Conservation (phyloP, 2,113 vertebrate genomes). For the Rhinolophus ferrumequinum region DNA sequence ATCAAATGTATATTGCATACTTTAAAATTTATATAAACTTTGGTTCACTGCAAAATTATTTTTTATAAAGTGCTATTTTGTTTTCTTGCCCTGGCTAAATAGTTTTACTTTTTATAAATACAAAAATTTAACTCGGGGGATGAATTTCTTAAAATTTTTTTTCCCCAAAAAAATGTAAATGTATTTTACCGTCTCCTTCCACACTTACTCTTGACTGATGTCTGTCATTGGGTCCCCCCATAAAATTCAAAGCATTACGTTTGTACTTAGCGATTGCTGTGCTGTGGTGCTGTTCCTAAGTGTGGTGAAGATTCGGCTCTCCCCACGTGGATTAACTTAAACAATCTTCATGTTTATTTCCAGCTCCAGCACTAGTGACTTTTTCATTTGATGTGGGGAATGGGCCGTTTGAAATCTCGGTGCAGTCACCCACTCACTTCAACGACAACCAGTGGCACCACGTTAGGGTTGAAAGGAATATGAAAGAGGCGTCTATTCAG, state of each 20-base stretch:
- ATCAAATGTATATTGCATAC: background rate
- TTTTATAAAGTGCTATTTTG: background rate
- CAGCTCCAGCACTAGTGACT: slow-evolving; percentile 92
- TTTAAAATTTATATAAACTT: slow-evolving; percentile 33
- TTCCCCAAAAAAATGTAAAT: background rate
- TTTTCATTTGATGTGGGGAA: slow-evolving; percentile 99
- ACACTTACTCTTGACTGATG: background rate
- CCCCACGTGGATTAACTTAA: background rate
- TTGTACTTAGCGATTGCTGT: background rate
- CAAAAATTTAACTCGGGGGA: slow-evolving; percentile 3
- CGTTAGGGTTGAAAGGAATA: slow-evolving; percentile 93
- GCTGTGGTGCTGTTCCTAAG: background rate
- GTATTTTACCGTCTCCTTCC: background rate
- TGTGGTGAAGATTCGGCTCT: background rate
- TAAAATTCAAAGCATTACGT: background rate
- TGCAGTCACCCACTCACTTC: slow-evolving; percentile 86
- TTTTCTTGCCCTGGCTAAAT: background rate
- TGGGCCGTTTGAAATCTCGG: slow-evolving; percentile 91
- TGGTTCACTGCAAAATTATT: background rate
- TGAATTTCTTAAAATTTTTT: slow-evolving; percentile 21
- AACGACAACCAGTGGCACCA: slow-evolving; percentile 96
- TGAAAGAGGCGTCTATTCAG: slow-evolving; percentile 92
- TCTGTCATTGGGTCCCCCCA: background rate
- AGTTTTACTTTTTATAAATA: background rate
- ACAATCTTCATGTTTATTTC: slow-evolving; percentile 46